A percentile compares a stretch with the other conserved stretches of the same genome.
Conservation (phyloP, 1,140 invertebrate genomes). For the Maconellicoccus hirsutus region DNA sequence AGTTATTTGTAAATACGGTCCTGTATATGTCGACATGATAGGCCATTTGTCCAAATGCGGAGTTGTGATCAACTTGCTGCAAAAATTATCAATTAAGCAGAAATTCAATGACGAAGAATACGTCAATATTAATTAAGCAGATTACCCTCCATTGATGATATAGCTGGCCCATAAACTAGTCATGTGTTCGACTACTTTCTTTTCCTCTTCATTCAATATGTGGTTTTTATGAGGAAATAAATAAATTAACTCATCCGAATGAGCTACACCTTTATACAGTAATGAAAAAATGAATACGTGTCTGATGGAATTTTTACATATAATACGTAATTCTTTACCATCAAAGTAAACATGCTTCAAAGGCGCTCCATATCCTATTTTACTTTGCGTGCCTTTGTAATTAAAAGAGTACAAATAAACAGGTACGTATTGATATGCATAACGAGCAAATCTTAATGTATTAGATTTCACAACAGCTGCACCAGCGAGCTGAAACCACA, state of each 20-base stretch:
- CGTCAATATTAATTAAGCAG: neutral
- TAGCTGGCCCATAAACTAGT: constrained; percentile 39
- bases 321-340: constrained; percentile 25
- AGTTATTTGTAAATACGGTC: constrained; percentile 30
- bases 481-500: constrained; percentile 30
- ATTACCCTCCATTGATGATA: constrained; percentile 33
- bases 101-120: neutral
- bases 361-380: constrained; percentile 30
- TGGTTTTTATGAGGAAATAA: constrained; percentile 34
- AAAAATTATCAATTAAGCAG: constrained; percentile 10
- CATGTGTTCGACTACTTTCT: constrained; percentile 36
- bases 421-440: constrained; percentile 24
- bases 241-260: constrained; percentile 40
- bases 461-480: constrained; percentile 31
- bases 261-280: constrained; percentile 35
- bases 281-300: too few relatives aligned
- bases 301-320: neutral
- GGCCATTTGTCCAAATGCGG: constrained; percentile 25
- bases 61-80: constrained; percentile 22
- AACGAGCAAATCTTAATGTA: constrained; percentile 28
- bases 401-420: constrained; percentile 32
- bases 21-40: constrained; percentile 26
- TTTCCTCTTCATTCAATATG: constrained; percentile 33
- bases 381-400: constrained; percentile 30
- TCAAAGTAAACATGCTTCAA: constrained; percentile 30